Conservation (phyloP, 2,797 vertebrate species). For the Anableps anableps region DNA sequence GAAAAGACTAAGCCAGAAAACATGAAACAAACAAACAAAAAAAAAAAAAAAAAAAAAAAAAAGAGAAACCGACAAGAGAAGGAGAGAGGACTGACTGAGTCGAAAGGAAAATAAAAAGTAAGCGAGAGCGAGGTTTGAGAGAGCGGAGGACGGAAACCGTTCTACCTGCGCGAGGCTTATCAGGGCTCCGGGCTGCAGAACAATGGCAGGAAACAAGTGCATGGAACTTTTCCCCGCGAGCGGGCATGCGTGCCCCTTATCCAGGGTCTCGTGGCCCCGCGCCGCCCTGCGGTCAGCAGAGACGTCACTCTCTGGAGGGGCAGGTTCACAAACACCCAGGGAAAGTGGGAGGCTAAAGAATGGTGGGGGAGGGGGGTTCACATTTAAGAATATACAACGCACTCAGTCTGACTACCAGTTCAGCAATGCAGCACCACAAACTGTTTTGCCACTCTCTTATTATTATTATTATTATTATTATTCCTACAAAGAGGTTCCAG, state of each 20-base stretch:
- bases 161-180: conserved; percentile 84
- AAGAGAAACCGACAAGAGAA: conserved; percentile 20
- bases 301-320: conserved; percentile 69
- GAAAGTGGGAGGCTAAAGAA: background rate
- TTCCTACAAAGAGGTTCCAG: background rate
- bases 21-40: background rate
- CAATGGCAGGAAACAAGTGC: conserved; percentile 85
- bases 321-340: conserved; percentile 14
- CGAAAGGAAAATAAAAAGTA: conserved; percentile 46
- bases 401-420: background rate
- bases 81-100: conserved; percentile 31
- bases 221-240: conserved; percentile 80
- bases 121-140: conserved; percentile 42
- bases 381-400: conserved; percentile 8
- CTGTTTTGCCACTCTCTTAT: conserved; percentile 14
- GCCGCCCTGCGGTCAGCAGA: conserved; percentile 73
- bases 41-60: background rate
- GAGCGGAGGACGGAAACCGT: conserved; percentile 66
- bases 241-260: conserved; percentile 78
- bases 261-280: conserved; percentile 77
- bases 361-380: background rate
- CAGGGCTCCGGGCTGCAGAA: conserved; percentile 79
- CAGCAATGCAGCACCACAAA: background rate
- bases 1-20: conserved; percentile 30
- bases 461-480: background rate